phyloP scores from a whole-genome alignment of 2,797 vertebrate genomes.

The Sardinella longiceps region DNA sequence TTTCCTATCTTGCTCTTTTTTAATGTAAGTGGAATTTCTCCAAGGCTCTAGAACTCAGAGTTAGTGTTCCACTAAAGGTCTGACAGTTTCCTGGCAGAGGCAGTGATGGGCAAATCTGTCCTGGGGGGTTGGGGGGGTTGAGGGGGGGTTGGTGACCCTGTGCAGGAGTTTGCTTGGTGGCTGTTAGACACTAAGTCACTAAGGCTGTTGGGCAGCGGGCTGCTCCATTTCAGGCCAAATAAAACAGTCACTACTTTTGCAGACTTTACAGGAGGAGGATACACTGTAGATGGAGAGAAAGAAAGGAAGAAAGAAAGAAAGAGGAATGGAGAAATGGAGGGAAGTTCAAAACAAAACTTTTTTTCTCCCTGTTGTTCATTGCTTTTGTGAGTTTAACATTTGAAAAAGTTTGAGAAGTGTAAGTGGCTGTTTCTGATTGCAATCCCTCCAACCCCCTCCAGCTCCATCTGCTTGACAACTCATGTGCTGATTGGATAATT shows the following conservation, averaged over 20 bases:
- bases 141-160: not conserved
- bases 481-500: not conserved
- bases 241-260: too few relatives aligned
- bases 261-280: not conserved
- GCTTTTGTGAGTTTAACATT: not conserved
- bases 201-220: too few relatives aligned
- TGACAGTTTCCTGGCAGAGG: not conserved
- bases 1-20: not conserved
- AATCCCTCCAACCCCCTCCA: too few relatives aligned
- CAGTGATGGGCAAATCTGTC: not conserved
- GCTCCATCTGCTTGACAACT: not conserved
- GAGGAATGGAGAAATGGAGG: too few relatives aligned
- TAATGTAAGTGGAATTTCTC: not conserved
- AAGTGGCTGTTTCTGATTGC: not conserved
- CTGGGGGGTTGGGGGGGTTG: not conserved
- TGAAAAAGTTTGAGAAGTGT: not conserved
- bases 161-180: not conserved
- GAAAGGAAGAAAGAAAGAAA: too few relatives aligned
- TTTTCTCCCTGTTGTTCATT: not conserved
- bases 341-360: not conserved
- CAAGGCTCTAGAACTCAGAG: not conserved
- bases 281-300: too few relatives aligned
- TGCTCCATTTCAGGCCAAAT: too few relatives aligned
- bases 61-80: constrained; percentile 20
- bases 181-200: not conserved